Conservation (phyloP, 92 coral and sea anemone species). For the Meandrina meandrites region DNA sequence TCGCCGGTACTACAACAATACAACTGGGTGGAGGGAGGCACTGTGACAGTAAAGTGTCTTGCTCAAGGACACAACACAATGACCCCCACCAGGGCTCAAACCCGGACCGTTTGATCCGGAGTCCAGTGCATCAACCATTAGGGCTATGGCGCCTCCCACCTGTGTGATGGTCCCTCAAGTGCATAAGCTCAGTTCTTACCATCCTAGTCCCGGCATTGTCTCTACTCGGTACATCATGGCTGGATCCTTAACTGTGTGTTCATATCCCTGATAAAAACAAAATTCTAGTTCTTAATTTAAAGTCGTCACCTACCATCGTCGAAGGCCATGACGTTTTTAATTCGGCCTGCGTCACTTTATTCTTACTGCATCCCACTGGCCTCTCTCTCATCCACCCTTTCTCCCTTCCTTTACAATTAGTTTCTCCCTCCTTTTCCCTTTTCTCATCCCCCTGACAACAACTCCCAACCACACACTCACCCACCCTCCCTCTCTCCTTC, state of each 20-base stretch:
- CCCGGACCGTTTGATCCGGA: no score
- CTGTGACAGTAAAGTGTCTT: no score
- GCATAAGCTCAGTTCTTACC: constrained; percentile 47
- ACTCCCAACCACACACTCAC: no score
- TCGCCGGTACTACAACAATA: no score
- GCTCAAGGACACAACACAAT: no score
- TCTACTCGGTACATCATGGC: constrained; percentile 78
- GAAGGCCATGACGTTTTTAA: background rate
- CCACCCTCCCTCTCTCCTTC: background rate
- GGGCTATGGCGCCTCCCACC: no score
- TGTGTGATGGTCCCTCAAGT: background rate
- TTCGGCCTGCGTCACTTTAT: background rate
- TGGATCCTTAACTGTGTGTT: constrained; percentile 71
- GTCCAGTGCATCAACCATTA: no score
- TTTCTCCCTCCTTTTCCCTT: background rate
- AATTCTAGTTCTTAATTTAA: background rate
- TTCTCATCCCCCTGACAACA: background rate
- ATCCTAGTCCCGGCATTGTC: constrained; percentile 90
- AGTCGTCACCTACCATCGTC: background rate
- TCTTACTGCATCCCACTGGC: background rate
- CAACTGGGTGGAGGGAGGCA: no score
- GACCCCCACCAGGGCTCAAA: no score
- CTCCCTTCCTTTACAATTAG: no score
- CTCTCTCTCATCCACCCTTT: background rate
- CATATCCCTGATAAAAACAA: constrained; percentile 62